Evolutionary conservation across 2,797 vertebrate genomes (phyloP), one percentile per base, ranked within the genome.

Genomic region (Oreochromis mossambicus): DNA sequence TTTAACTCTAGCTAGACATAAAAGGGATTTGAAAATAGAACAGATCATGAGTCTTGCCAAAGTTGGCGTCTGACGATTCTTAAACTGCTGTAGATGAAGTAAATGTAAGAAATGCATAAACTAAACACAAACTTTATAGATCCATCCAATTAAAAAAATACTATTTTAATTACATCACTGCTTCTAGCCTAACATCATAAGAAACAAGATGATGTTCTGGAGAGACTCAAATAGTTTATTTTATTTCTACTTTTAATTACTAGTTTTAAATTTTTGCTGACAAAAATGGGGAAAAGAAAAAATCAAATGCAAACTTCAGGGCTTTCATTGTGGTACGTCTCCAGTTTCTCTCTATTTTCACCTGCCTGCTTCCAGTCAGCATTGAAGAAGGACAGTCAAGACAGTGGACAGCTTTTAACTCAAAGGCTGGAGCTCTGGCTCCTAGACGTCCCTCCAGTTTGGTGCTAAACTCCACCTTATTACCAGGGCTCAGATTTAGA

Each of bases 261-360:
- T 85, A 96, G 54, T 63, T 66, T 21, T 38, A 38, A 66, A 97
- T 95, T 66, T 91, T 95, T 76, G 97, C 98, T 1, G 97, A 98
- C 78, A 99, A 94, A 93, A 99, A 98, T 1, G 99, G 99, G 48
- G 97, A 97, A 89, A 99, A 99, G 95, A 99, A 99, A 88, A 99
- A 99, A 94, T 99, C 96, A 87, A 99, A 99, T 14, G 97, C 98
- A 12, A 99, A 99, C 94, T 98, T 97, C 41, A 98, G 70, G 2
- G 97, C 96, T 29, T 88, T 93, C 73, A 98, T 96, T 55, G 97
- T 97, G 1, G 95, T 96, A 75, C 94, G 95, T 80, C 98, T 97
- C 98, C 98, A 99, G 96, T 99, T 96, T 6, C 95, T 96, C 88
- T 99, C 98, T 2, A 98, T 96, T 95, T 99, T 99, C 83, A 99